A percentile compares a stretch with the other conserved stretches of the same genome.
phyloP scores from a whole-genome alignment of 1,140 invertebrate species.

The Apis cerana region DNA sequence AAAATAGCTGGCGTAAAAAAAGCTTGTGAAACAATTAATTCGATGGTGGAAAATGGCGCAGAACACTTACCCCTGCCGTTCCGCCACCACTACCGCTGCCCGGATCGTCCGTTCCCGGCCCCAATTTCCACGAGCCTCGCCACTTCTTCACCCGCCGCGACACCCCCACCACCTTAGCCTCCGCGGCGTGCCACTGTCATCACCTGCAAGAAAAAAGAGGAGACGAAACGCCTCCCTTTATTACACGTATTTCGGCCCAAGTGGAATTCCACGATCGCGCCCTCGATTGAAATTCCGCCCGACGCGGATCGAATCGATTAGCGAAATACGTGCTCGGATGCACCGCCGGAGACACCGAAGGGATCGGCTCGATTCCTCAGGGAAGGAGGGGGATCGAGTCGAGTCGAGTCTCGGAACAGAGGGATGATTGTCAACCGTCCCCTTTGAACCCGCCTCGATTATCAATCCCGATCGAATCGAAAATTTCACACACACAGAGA shows the following conservation, averaged over 20 bases:
- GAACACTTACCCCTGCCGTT: slow-evolving; percentile 77
- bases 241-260: too few relatives aligned
- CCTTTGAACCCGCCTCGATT: slow-evolving; percentile 26
- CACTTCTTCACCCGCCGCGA: slow-evolving; percentile 65
- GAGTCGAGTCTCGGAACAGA: slow-evolving; percentile 19
- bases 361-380: slow-evolving; percentile 49
- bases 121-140: slow-evolving; percentile 74
- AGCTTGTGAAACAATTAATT: too few relatives aligned
- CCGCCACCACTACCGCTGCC: slow-evolving; percentile 80
- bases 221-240: too few relatives aligned
- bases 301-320: slow-evolving; percentile 71
- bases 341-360: background rate
- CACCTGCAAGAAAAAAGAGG: slow-evolving; percentile 66
- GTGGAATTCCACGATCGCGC: background rate
- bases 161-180: slow-evolving; percentile 67
- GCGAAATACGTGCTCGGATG: slow-evolving; percentile 68
- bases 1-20: too few relatives aligned
- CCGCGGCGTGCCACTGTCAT: slow-evolving; percentile 72
- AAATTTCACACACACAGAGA: background rate
- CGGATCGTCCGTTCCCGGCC: slow-evolving; percentile 74
- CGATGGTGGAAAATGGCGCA: too few relatives aligned
- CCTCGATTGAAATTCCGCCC: slow-evolving; percentile 62
- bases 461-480: slow-evolving; percentile 9
- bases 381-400: too few relatives aligned
- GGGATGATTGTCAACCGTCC: slow-evolving; percentile 49